Percentiles rank a stretch among this genome's conserved stretches.
phyloP scores from a whole-genome alignment of 2,888 invertebrate species.

The Tridacna crocea region DNA sequence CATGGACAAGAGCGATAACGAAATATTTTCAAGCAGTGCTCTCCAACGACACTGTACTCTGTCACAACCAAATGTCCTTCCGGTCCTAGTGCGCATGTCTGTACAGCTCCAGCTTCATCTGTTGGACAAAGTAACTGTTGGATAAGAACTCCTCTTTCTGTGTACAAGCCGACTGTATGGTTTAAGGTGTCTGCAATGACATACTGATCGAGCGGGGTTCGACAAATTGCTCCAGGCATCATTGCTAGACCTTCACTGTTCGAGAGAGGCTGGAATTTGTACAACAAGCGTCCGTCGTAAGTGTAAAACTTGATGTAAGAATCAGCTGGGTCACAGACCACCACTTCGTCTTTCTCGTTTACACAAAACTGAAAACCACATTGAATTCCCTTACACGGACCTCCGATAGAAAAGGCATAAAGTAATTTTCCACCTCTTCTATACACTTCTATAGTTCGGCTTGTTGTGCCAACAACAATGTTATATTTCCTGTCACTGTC shows the following conservation, averaged over 20 bases:
- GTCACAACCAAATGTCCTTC: slow-evolving; percentile 80
- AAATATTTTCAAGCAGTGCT: slow-evolving; percentile 81
- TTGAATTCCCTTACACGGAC: slow-evolving; percentile 31
- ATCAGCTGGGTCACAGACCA: slow-evolving; percentile 76
- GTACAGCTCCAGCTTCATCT: slow-evolving; percentile 77
- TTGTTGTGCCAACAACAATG: slow-evolving; percentile 73
- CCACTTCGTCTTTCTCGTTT: slow-evolving; percentile 73
- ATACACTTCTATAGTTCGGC: slow-evolving; percentile 73
- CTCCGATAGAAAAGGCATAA: slow-evolving; percentile 62
- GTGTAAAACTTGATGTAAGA: slow-evolving; percentile 71
- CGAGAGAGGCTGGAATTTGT: slow-evolving; percentile 72
- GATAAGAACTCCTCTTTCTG: slow-evolving; percentile 73
- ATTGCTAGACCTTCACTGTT: slow-evolving; percentile 69
- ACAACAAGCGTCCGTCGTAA: slow-evolving; percentile 70
- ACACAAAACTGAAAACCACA: slow-evolving; percentile 66
- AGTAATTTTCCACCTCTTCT: slow-evolving; percentile 68
- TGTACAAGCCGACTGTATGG: slow-evolving; percentile 79
- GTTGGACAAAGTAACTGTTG: slow-evolving; percentile 74
- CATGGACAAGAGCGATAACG: slow-evolving; percentile 78
- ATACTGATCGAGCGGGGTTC: slow-evolving; percentile 74
- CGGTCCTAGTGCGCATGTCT: slow-evolving; percentile 77
- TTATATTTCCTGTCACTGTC: slow-evolving; percentile 73
- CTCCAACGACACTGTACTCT: slow-evolving; percentile 77
- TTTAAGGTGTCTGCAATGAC: slow-evolving; percentile 78
- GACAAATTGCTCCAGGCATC: slow-evolving; percentile 75